phyloP scores from a whole-genome alignment of 2,113 vertebrate genomes.

The Heterotilapia buettikoferi region DNA sequence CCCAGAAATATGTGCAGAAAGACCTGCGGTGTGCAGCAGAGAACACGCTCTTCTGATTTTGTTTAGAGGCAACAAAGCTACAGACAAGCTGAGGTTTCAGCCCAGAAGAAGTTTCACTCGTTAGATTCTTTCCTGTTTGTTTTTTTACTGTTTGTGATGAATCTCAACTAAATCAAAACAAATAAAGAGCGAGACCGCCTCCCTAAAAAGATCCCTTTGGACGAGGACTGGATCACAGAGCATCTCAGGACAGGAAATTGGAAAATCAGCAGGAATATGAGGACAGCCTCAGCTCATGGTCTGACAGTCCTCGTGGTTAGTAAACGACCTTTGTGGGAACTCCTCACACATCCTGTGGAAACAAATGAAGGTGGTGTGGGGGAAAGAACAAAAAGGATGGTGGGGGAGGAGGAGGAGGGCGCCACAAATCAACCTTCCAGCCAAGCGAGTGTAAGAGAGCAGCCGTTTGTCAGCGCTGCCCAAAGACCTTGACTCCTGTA shows the following conservation, averaged over 20 bases:
- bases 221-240: rapidly evolving
- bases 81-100: not conserved
- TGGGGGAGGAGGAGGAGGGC: not conserved
- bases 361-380: not conserved
- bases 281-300: not conserved
- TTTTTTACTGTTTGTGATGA: not conserved
- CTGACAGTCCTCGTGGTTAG: not conserved
- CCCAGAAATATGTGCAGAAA: not conserved
- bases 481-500: not conserved
- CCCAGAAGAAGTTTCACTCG: not conserved
- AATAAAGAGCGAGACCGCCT: not conserved
- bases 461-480: not conserved
- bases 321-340: not conserved
- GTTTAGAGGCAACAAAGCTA: not conserved
- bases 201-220: not conserved
- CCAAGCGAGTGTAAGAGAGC: not conserved
- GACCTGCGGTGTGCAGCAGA: not conserved
- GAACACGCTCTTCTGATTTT: not conserved
- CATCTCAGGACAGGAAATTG: not conserved
- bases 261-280: not conserved
- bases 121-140: not conserved
- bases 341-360: not conserved
- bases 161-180: not conserved
- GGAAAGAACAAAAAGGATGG: not conserved
- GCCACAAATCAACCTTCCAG: not conserved